Percentiles rank a stretch among this genome's conserved stretches.
phyloP scores from a whole-genome alignment of 1,140 invertebrate genomes.

The Onthophagus taurus region DNA sequence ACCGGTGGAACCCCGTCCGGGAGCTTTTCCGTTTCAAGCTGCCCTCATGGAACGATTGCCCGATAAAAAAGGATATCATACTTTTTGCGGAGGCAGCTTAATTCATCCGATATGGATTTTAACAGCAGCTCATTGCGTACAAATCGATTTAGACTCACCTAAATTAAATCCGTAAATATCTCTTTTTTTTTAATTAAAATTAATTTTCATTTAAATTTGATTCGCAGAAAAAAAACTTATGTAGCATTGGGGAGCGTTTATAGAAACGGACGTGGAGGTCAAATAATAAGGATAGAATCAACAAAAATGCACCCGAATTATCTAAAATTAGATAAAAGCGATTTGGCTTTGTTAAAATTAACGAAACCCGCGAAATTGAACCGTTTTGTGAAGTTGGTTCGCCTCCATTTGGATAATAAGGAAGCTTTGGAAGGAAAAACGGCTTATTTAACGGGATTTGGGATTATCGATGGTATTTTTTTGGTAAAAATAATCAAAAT shows the following conservation, averaged over 20 bases:
- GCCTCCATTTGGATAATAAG: conserved; percentile 25
- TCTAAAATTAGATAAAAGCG: conserved; percentile 22
- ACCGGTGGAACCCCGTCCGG: conserved; percentile 28
- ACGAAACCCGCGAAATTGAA: conserved; percentile 21
- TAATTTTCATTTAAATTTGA: not conserved
- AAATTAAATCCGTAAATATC: conserved; percentile 10
- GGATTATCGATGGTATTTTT: conserved; percentile 31
- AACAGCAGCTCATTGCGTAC: conserved; percentile 39
- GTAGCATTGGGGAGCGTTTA: conserved; percentile 32
- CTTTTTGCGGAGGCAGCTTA: conserved; percentile 37
- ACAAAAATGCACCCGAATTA: conserved; percentile 29
- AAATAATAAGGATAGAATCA: conserved; percentile 21
- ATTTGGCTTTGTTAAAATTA: conserved; percentile 31
- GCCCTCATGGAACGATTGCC: conserved; percentile 24
- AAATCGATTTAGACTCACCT: conserved; percentile 27
- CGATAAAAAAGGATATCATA: conserved; percentile 23
- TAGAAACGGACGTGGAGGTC: conserved; percentile 22
- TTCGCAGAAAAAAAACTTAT: conserved; percentile 20
- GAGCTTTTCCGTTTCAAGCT: conserved; percentile 34
- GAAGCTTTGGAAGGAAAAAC: conserved; percentile 27
- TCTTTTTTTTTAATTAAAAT: conserved; percentile 8
- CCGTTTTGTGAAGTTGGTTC: conserved; percentile 23
- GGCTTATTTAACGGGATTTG: conserved; percentile 33
- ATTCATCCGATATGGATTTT: conserved; percentile 38
- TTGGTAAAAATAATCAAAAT: not conserved